Base-by-base conservation (phyloP, 2,888 invertebrate species). In the Agrenia bidenticulata region DNA sequence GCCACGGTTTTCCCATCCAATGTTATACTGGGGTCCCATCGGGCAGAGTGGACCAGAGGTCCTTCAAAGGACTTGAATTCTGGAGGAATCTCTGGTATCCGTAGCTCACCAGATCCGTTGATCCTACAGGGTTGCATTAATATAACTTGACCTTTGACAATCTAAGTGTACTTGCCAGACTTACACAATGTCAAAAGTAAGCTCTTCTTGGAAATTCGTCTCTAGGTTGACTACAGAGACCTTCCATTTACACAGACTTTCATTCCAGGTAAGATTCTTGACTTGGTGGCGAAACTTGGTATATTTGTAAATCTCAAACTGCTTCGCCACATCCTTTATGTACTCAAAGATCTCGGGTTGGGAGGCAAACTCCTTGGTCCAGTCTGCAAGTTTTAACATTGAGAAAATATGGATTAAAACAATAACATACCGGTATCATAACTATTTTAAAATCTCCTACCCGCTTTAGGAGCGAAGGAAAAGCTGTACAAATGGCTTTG, bases 341-440 rank as follows among this genome's bases (percentile, higher is more conserved):
- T 75, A 75, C 9, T 63, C 63, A 42, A 39, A 59, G 24, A 75
- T 73, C 39, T 75, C 75, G 17, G 51, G 45, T 42, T 67, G 69
- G 0, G 24, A 15, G 5, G 72, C 26, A 41, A 66, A 73, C 1
- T 57, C 42, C 5, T 61, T 32, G 17, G 61, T 26, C 74, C 74
- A 74, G 21, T 70, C 73, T 73, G 21, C 32, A 63, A 9, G 21
- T 53, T 19, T 2, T 21, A 41, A 9, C 7, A 24, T 37, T 54
- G 23, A 41, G 5, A 58, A n/a, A n/a, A n/a, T n/a, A 4, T 50
- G 26, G 51, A 37, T 49, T 7, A 9, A n/a, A 15, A 17, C 49
- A 26, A 21, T 24, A 41, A 21, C 56, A 50, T 24, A 24, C 41
- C 21, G 51, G 4, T 4, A 32, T 17, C 1, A 23, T 26, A 19